These are phyloP conservation scores for Eupithecia dodoneata DNA, from an alignment of 2,888 invertebrate genomes.

Conservation along the genomic window DNA sequence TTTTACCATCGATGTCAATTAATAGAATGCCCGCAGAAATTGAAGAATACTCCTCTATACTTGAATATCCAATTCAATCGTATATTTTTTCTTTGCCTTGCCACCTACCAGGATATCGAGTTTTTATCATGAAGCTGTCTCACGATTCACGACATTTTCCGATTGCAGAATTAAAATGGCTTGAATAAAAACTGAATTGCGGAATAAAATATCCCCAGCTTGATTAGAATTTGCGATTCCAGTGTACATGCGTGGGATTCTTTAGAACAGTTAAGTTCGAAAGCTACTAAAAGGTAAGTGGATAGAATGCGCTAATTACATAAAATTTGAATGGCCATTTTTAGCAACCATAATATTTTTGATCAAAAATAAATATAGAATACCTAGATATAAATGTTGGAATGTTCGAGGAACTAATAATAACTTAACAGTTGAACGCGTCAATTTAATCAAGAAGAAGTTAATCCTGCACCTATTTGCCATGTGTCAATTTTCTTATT, in stretches of 20 bases:
- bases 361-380: neutral
- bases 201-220: slow-evolving; percentile 29
- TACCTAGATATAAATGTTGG: too few species aligned
- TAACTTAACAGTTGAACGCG: neutral
- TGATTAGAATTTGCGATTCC: slow-evolving; percentile 68
- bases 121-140: slow-evolving; percentile 22
- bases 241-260: slow-evolving; percentile 48
- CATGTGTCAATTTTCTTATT: neutral
- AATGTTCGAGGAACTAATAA: too few species aligned
- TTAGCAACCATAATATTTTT: neutral
- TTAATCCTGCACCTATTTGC: neutral
- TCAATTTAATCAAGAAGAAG: neutral
- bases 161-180: slow-evolving; percentile 18
- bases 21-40: neutral
- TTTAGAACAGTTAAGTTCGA: slow-evolving; percentile 5
- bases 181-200: slow-evolving; percentile 16
- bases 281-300: neutral
- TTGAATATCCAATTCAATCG: neutral
- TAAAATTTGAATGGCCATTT: too few species aligned
- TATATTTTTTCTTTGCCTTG: slow-evolving; percentile 16
- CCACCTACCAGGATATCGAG: slow-evolving; percentile 18
- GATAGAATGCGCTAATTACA: too few species aligned
- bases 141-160: slow-evolving; percentile 14
- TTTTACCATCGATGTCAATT: neutral
- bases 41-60: neutral